Conservation (phyloP, 2,888 invertebrate genomes). For the Germaria angustata region DNA sequence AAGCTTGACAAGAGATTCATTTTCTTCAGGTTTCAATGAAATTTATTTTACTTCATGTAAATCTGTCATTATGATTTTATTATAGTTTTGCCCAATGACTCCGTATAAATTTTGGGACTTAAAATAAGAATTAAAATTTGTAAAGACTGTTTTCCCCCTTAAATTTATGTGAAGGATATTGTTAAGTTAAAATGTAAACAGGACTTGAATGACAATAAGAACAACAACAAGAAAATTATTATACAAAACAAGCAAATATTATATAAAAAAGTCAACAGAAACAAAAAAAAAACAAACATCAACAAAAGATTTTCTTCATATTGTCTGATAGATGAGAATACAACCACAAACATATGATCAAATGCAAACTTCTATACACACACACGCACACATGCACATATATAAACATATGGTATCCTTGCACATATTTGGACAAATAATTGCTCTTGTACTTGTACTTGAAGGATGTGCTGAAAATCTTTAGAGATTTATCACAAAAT, state of each 20-base stretch:
- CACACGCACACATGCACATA: not conserved
- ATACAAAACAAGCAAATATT: not conserved
- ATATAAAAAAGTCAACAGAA: not conserved
- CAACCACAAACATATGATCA: slow-evolving; percentile 37
- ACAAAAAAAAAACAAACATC: slow-evolving; percentile 23
- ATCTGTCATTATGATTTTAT: too few relatives aligned
- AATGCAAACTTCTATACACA: not conserved
- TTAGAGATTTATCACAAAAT: slow-evolving; percentile 35
- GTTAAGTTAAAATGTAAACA: slow-evolving; percentile 40
- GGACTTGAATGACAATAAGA: too few relatives aligned
- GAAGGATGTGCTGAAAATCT: slow-evolving; percentile 17
- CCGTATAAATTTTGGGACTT: too few relatives aligned
- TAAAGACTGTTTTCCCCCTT: too few relatives aligned
- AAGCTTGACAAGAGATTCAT: too few relatives aligned
- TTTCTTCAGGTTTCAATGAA: too few relatives aligned
- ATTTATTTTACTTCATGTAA: too few relatives aligned
- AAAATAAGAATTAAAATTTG: too few relatives aligned
- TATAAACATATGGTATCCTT: not conserved
- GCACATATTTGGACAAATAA: slow-evolving; percentile 7
- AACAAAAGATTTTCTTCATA: slow-evolving; percentile 25
- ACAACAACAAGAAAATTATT: not conserved
- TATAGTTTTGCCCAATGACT: too few relatives aligned
- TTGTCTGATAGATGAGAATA: slow-evolving; percentile 17
- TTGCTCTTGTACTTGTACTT: slow-evolving; percentile 15
- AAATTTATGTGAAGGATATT: too few relatives aligned